Conservation (phyloP, 2,888 invertebrate species). For the Euplexia lucipara region DNA sequence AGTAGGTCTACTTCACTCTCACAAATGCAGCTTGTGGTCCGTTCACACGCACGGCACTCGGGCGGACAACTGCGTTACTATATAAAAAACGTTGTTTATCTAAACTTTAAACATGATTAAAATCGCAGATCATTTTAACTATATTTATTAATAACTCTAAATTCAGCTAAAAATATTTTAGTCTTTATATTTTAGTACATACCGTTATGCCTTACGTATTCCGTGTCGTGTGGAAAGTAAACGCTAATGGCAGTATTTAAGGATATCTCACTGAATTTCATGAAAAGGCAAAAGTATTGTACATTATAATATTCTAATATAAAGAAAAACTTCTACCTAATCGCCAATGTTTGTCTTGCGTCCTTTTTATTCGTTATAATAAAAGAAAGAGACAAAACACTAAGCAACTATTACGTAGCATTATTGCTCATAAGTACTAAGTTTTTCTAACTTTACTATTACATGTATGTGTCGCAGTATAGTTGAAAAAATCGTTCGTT, state of each 20-base stretch:
- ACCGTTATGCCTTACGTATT: constrained; percentile 45
- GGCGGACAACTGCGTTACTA: constrained; percentile 46
- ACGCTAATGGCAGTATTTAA: constrained; percentile 62
- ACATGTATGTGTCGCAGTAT: constrained; percentile 31
- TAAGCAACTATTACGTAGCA: constrained; percentile 61
- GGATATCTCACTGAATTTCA: constrained; percentile 42
- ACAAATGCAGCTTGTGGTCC: constrained; percentile 76
- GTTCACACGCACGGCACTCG: constrained; percentile 55
- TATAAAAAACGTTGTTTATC: constrained; percentile 52
- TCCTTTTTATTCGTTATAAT: constrained; percentile 64
- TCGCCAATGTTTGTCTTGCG: constrained; percentile 58
- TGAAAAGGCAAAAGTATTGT: constrained; percentile 35
- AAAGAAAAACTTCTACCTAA: constrained; percentile 56
- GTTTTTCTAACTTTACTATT: constrained; percentile 58
- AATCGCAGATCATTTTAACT: constrained; percentile 63
- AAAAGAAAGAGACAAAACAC: constrained; percentile 67
- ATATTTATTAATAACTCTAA: constrained; percentile 54
- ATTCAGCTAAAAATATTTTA: constrained; percentile 62
- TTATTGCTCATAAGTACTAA: constrained; percentile 59
- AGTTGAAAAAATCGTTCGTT: too few species aligned
- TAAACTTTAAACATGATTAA: constrained; percentile 61
- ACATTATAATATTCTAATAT: constrained; percentile 39
- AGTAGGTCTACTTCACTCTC: constrained; percentile 78
- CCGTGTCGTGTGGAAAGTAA: constrained; percentile 48
- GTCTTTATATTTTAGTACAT: constrained; percentile 60